A percentile compares a stretch with the other conserved stretches of the same genome.
These are phyloP conservation scores for Pteromalus puparum DNA, from an alignment of 1,140 invertebrate species.

Conservation along the genomic window DNA sequence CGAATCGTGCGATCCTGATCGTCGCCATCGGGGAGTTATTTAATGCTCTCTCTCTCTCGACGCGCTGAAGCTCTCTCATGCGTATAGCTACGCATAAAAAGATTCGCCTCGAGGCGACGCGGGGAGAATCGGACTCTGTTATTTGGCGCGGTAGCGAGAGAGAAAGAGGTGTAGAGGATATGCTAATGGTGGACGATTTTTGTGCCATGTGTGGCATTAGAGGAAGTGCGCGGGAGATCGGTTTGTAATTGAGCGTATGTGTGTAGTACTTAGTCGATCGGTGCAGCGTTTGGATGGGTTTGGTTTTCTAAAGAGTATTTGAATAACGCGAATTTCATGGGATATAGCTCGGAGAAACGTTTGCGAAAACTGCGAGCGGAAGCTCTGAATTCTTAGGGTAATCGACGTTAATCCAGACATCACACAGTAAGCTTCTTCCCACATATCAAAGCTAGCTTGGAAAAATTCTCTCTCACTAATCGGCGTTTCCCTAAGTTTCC, in stretches of 20 bases:
- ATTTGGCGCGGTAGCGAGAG: neutral
- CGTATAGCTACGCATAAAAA: neutral
- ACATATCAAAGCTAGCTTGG: too few relatives aligned
- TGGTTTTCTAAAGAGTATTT: neutral
- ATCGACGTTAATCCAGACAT: neutral
- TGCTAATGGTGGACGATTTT: neutral
- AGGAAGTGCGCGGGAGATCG: neutral
- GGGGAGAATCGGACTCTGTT: constrained; percentile 1
- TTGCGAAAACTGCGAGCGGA: neutral
- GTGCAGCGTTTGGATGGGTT: neutral
- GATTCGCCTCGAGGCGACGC: constrained; percentile 5
- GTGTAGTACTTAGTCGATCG: too few relatives aligned
- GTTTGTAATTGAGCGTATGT: neutral
- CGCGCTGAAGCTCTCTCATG: neutral
- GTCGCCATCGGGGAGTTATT: constrained; percentile 33
- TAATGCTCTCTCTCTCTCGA: constrained; percentile 13
- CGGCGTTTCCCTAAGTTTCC: neutral
- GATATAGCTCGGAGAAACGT: neutral
- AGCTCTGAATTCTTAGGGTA: neutral
- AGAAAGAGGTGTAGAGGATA: neutral
- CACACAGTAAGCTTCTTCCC: too few relatives aligned
- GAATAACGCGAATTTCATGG: too few relatives aligned
- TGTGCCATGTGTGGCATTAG: neutral
- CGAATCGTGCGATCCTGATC: constrained; percentile 33
- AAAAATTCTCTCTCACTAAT: too few relatives aligned